Conservation (phyloP, 2,113 vertebrate genomes). For the Tetrax tetrax region DNA sequence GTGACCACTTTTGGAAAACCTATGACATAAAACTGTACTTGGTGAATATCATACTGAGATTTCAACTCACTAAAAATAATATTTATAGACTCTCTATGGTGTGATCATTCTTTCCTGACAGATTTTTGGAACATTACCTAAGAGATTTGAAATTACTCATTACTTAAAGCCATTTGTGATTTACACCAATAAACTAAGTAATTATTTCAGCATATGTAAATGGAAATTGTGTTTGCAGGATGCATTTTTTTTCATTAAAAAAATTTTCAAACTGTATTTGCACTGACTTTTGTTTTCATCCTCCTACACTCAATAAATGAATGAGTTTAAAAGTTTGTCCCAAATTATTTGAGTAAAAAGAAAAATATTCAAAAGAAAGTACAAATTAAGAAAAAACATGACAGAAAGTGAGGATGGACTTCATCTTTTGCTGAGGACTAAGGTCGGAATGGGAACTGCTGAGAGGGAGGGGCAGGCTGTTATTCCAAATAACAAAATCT, state of each 20-base stretch:
- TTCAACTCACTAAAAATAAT: neutral
- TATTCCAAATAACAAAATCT: neutral
- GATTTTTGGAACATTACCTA: neutral
- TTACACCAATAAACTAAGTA: neutral
- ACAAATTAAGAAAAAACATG: neutral
- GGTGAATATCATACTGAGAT: neutral
- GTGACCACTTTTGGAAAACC: neutral
- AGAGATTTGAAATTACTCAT: neutral
- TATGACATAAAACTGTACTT: neutral
- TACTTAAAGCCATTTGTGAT: neutral
- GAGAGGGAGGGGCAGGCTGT: neutral
- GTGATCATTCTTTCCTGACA: neutral
- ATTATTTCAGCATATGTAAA: neutral
- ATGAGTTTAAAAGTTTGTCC: neutral
- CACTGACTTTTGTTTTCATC: neutral
- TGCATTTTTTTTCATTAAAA: neutral
- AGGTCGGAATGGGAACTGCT: neutral
- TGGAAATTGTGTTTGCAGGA: neutral
- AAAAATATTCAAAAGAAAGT: neutral
- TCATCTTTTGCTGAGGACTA: neutral
- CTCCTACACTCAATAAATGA: neutral
- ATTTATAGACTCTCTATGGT: neutral
- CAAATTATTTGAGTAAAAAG: neutral
- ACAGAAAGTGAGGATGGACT: neutral
- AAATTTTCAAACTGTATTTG: neutral